Evolutionary conservation across 1,140 invertebrate genomes (phyloP), one percentile per base, ranked within the genome.

Genomic region (Spodoptera frugiperda): DNA sequence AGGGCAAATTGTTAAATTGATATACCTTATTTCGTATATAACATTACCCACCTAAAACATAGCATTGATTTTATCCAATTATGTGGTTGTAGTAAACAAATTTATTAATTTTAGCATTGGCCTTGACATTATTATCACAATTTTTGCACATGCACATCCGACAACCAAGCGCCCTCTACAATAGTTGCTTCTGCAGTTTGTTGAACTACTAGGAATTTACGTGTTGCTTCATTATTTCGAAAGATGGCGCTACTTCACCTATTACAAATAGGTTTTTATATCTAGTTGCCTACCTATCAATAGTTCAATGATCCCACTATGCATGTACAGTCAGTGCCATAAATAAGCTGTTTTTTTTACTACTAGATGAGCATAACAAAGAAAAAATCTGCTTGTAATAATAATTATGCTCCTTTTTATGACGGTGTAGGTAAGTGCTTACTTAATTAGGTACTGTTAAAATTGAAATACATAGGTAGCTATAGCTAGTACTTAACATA

Each of bases 101-200:
- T 48, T 17, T 72, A 72, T 65, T 48, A 65, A 74, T 53, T 75
- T 84, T 85, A 89, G 83, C 87, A 88, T 87, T 91, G 88, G 88
- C 89, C 90, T 91, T 91, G 91, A 92, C 89, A 91, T 92, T 91
- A 88, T 88, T 91, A 91, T 89, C 87, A 84, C 80, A 90, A 87
- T 86, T 89, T 91, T 85, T 76, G 82, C 84, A 85, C 79, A 83
- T 87, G 86, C 88, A 91, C 87, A 85, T 87, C 85, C 78, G 78
- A 83, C 51, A 81, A 46, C 65, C 30, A 77, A 87, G 83, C 91
- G 91, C 88, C 91, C 88, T 88, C 91, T 92, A 79, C 67, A 55
- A 78, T 59, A 59, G 74, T 76, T 53, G 72, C 48, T 55, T 49
- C 33, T 65, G 76, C 68, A 75, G 61, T 54, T 14, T 74, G 30